phyloP scores from a whole-genome alignment of 2,797 vertebrate species.

The Heliangelus exortis region DNA sequence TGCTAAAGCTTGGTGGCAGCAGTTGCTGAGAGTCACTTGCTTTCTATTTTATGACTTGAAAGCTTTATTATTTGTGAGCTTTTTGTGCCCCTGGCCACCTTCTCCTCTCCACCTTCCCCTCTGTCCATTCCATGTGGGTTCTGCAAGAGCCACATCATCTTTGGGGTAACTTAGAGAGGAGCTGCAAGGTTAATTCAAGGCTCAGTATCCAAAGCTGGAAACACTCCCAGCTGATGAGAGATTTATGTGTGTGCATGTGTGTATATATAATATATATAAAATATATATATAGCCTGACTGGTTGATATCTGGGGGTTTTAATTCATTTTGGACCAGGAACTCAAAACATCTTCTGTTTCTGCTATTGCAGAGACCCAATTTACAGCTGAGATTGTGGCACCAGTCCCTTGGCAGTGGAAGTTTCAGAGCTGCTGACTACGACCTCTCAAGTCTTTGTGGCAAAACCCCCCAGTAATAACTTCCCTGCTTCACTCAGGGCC shows the following conservation, averaged over 20 bases:
- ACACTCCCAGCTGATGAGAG: not conserved
- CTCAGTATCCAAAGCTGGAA: not conserved
- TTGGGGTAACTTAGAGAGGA: not conserved
- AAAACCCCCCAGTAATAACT: not conserved
- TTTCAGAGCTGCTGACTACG: not conserved
- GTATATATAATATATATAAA: not conserved
- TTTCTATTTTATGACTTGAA: not conserved
- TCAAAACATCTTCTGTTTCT: slow-evolving; percentile 3
- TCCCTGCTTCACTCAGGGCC: not conserved
- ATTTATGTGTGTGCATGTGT: not conserved
- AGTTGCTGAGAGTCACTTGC: not conserved
- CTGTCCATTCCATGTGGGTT: not conserved
- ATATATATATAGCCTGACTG: not conserved
- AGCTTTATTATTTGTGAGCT: not conserved
- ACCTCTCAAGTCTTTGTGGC: slow-evolving; percentile 1
- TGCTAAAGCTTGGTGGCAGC: not conserved
- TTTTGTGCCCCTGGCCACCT: not conserved
- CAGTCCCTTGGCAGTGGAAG: not conserved
- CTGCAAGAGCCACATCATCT: not conserved
- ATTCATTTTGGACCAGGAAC: not conserved
- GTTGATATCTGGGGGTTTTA: not conserved
- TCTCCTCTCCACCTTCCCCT: not conserved
- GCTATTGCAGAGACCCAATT: not conserved
- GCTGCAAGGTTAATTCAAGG: not conserved
- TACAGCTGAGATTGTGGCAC: not conserved